phyloP scores from a whole-genome alignment of 1,140 invertebrate genomes.

The Frieseomelitta varia region DNA sequence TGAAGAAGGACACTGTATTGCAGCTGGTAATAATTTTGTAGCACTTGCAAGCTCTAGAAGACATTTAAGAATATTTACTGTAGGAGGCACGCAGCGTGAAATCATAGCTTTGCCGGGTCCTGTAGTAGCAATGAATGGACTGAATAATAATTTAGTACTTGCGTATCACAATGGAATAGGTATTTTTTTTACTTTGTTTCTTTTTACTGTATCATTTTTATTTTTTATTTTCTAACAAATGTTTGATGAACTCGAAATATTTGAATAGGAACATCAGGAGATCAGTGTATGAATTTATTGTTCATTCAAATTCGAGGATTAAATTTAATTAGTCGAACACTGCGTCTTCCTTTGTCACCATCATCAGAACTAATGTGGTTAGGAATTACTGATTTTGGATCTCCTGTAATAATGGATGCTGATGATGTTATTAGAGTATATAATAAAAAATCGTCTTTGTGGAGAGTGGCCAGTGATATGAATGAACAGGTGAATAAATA shows the following conservation, averaged over 20 bases:
- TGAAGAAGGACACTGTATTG: constrained; percentile 89
- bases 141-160: constrained; percentile 87
- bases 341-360: constrained; percentile 87
- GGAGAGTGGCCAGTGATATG: constrained; percentile 91
- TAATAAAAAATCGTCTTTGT: constrained; percentile 84
- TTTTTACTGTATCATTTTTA: neutral
- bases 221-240: neutral
- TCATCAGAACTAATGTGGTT: constrained; percentile 89
- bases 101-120: constrained; percentile 88
- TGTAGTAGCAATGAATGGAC: constrained; percentile 87
- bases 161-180: constrained; percentile 89
- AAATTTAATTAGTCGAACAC: constrained; percentile 81
- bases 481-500: constrained; percentile 83
- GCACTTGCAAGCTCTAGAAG: constrained; percentile 89
- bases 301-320: constrained; percentile 77
- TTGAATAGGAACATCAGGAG: constrained; percentile 68
- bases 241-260: constrained; percentile 12
- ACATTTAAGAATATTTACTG: constrained; percentile 91
- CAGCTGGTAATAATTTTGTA: constrained; percentile 88
- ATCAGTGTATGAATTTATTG: constrained; percentile 85
- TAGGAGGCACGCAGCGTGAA: constrained; percentile 93
- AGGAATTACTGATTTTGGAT: constrained; percentile 91
- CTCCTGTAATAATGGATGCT: constrained; percentile 86
- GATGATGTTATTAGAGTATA: constrained; percentile 87
- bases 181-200: constrained; percentile 65